Base-by-base conservation (phyloP, 2,797 vertebrate genomes). In the Muraenolepis orangiensis region DNA sequence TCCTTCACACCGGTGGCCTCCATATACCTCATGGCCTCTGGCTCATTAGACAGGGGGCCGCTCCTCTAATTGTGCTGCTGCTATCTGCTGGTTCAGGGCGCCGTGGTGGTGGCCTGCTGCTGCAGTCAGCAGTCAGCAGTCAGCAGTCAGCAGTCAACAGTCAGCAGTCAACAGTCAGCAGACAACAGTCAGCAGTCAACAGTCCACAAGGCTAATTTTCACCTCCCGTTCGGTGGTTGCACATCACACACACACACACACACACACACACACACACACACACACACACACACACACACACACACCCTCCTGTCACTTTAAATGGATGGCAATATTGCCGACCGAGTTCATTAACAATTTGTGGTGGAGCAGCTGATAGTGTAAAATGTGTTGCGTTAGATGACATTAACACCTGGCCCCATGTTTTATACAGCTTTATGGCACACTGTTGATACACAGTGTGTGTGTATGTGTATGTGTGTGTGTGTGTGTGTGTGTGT, bases 271-370 rank as follows among this genome's bases (percentile, higher is more conserved):
- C 81, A 79, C 74, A 79, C 83, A n/a, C 7, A 0, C 6, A 69
- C 57, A 4, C 57, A 26, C 57, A 26, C 29, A 84, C 84, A 88
- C 80, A 82, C 85, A 89, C 86, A 83, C 80, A 87, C 84, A 82
- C 81, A 79, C 74, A 79, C 83, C 77, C 67, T 70, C 18, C 31
- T 86, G 81, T 86, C 84, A 83, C 71, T 89, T 90, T 89, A 90
- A 64, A 90, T 86, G 89, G 84, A 90, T 87, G 83, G 81, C 81
- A 84, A 86, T 89, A 90, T 88, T 87, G 85, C 82, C 73, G 81
- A 66, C 71, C 78, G 87, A 87, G 84, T 90, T 92, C 85, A 91
- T 91, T 91, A 91, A 88, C 83, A 86, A 78, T 83, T 11, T 64
- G 57, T 64, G 23, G 3, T 5, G 5, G 46, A 31, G 57, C 23